These are phyloP conservation scores for Penaeus indicus DNA, from an alignment of 1,140 invertebrate genomes.

Conservation along the genomic window DNA sequence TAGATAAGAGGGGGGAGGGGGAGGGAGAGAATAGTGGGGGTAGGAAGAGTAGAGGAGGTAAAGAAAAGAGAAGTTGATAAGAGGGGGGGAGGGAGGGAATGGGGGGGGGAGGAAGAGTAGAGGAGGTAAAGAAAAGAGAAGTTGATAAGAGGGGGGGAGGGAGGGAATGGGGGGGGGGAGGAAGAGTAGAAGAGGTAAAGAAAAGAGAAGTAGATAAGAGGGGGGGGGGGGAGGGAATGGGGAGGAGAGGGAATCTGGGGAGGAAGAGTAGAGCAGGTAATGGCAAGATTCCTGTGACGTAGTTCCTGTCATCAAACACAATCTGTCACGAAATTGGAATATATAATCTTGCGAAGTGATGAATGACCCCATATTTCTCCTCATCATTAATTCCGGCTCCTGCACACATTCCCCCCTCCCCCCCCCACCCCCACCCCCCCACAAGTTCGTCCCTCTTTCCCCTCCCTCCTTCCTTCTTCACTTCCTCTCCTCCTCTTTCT, in stretches of 20 bases:
- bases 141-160: background rate
- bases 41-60: background rate
- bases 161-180: background rate
- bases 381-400: conserved; percentile 21
- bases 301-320: conserved; percentile 36
- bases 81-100: background rate
- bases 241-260: background rate
- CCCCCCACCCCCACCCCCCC: background rate
- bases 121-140: too few species aligned
- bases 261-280: conserved; percentile 6
- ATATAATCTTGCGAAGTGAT: conserved; percentile 43
- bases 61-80: background rate
- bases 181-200: background rate
- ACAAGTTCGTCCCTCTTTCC: background rate
- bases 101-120: too few species aligned
- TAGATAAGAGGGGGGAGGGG: too few species aligned
- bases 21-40: too few species aligned
- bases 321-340: conserved; percentile 41
- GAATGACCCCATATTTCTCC: conserved; percentile 1
- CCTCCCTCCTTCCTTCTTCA: conserved; percentile 20
- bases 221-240: background rate
- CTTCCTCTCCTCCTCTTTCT: background rate
- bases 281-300: conserved; percentile 15
- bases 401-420: background rate
- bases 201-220: background rate